These are phyloP conservation scores for Lutjanus argentimaculatus DNA, from an alignment of 2,797 vertebrate species.

Conservation along the genomic window DNA sequence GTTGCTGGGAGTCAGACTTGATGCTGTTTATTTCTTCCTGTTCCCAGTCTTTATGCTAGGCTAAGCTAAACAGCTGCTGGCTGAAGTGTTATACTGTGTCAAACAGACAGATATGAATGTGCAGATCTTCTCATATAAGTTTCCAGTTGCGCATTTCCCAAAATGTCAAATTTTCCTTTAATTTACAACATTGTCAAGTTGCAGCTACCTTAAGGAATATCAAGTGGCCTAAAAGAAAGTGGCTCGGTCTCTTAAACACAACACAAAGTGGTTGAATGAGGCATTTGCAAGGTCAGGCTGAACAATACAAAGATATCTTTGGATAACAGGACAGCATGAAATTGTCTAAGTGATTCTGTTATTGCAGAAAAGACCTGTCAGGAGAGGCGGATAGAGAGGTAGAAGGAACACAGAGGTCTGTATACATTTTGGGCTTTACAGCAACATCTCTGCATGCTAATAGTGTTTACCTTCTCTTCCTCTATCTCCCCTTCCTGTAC, in stretches of 20 bases:
- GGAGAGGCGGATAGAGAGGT: conserved; percentile 9
- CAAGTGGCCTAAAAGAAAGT: not conserved
- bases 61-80: not conserved
- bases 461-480: conserved; percentile 48
- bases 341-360: conserved; percentile 59
- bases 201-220: not conserved
- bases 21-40: not conserved
- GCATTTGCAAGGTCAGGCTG: conserved; percentile 34
- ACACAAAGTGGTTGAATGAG: conserved; percentile 15
- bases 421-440: conserved; percentile 23
- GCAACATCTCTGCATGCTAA: conserved; percentile 52
- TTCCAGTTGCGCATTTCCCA: too few species aligned
- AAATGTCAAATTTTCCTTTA: not conserved
- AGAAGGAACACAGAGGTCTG: conserved; percentile 12
- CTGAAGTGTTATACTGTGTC: not conserved
- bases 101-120: not conserved
- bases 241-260: not conserved
- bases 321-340: conserved; percentile 34
- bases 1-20: not conserved
- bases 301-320: conserved; percentile 12
- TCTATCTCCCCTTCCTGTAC: conserved; percentile 21
- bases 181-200: not conserved
- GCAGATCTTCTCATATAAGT: not conserved
- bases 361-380: conserved; percentile 15
- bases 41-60: not conserved